A percentile compares a stretch with the other conserved stretches of the same genome.
Evolutionary conservation across 2,113 vertebrate species (phyloP).

Genomic region (Rhinolophus ferrumequinum): DNA sequence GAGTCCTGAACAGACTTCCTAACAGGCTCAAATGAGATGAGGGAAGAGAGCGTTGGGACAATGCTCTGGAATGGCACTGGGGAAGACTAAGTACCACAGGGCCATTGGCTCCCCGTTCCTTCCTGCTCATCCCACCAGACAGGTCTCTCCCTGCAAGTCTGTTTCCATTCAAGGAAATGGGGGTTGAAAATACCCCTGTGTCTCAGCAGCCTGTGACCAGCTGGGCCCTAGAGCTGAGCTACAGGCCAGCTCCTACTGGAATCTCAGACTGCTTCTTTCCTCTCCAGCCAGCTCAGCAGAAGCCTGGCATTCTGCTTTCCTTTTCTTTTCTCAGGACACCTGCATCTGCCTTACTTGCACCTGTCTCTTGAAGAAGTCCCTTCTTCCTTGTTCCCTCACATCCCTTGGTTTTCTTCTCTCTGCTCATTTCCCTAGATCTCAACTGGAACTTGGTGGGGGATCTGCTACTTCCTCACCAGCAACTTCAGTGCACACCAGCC

Average conservation of each 20-base stretch:
- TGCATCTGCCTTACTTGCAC: neutral
- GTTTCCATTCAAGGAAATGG: neutral
- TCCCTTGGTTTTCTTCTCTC: neutral
- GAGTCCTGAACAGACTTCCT: neutral
- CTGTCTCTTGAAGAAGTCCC: neutral
- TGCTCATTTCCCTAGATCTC: neutral
- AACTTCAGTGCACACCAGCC: neutral
- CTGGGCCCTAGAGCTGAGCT: neutral
- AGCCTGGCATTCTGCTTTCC: neutral
- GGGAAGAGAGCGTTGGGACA: neutral
- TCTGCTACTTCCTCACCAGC: slow-evolving; percentile 14
- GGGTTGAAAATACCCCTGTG: neutral
- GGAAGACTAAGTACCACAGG: neutral
- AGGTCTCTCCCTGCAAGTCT: neutral
- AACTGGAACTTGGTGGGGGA: neutral
- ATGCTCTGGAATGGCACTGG: neutral
- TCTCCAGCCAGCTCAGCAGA: neutral
- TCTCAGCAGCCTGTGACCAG: neutral
- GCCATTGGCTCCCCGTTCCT: neutral
- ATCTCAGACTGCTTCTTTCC: neutral
- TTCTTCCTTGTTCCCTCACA: neutral
- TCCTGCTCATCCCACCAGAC: neutral
- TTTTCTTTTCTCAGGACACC: neutral
- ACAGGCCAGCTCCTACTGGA: too few relatives aligned
- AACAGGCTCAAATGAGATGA: neutral